phyloP scores from a whole-genome alignment of 2,113 vertebrate genomes.

The Callorhinus ursinus region DNA sequence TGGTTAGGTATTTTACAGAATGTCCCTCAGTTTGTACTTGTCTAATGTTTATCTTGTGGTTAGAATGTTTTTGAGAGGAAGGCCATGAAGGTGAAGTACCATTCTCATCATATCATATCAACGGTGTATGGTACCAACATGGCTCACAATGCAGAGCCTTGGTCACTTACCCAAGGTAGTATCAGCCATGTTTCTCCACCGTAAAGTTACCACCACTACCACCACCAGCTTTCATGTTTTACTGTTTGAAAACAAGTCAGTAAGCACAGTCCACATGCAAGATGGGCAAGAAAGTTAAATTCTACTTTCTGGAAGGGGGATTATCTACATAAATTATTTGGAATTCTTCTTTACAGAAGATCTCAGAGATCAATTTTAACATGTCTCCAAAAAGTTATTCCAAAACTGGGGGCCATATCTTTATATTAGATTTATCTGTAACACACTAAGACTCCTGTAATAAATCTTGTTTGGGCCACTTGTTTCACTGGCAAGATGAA shows the following conservation, averaged over 20 bases:
- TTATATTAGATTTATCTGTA: not conserved
- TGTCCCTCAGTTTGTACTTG: not conserved
- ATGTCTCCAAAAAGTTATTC: not conserved
- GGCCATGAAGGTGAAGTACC: not conserved
- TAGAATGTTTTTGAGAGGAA: not conserved
- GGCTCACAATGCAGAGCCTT: not conserved
- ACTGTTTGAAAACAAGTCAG: not conserved
- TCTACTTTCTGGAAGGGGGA: not conserved
- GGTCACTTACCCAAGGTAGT: not conserved
- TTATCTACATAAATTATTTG: not conserved
- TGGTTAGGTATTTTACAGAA: not conserved
- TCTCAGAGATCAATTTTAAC: not conserved
- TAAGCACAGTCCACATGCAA: not conserved
- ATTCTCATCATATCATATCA: not conserved
- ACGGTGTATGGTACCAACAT: no score
- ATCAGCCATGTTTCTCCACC: not conserved
- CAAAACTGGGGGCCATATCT: not conserved
- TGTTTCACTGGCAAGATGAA: not conserved
- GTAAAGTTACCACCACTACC: not conserved
- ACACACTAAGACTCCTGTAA: not conserved
- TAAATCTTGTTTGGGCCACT: not conserved
- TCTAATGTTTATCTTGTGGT: not conserved
- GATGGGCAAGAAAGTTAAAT: not conserved
- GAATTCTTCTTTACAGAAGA: not conserved
- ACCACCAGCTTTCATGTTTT: not conserved